Conservation (phyloP, 2,888 invertebrate genomes). For the Eupithecia centaureata region DNA sequence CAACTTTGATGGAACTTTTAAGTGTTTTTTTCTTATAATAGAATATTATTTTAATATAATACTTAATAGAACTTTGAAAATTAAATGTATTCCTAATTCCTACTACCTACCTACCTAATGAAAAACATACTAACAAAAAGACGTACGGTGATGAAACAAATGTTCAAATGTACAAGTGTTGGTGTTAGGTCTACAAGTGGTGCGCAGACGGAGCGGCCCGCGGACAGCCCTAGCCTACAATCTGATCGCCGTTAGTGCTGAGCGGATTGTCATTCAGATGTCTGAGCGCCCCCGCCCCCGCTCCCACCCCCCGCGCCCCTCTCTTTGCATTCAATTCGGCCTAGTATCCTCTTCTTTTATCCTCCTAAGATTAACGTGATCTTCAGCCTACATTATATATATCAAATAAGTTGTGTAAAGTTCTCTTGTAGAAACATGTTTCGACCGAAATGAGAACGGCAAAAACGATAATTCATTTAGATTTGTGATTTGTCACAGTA, state of each 20-base stretch:
- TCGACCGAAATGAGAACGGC: not conserved
- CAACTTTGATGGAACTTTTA: not conserved
- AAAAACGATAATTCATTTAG: slow-evolving; percentile 20
- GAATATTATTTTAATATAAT: too few relatives aligned
- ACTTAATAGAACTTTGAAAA: too few relatives aligned
- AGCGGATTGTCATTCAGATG: slow-evolving; percentile 20
- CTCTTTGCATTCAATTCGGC: slow-evolving; percentile 14
- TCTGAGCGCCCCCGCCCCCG: not conserved
- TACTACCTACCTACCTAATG: too few relatives aligned
- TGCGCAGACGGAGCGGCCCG: too few relatives aligned
- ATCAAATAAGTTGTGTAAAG: not conserved
- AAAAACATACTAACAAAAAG: too few relatives aligned
- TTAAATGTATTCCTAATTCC: too few relatives aligned
- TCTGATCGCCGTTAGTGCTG: slow-evolving; percentile 20
- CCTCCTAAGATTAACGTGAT: too few relatives aligned
- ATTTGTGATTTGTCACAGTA: slow-evolving; percentile 11
- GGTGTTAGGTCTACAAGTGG: too few relatives aligned
- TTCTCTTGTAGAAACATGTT: not conserved
- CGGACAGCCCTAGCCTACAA: slow-evolving; percentile 15
- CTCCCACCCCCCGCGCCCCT: not conserved
- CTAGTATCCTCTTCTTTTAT: not conserved
- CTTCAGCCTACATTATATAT: not conserved
- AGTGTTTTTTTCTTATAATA: too few relatives aligned
- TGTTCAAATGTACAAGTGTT: too few relatives aligned
- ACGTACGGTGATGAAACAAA: too few relatives aligned